A percentile compares a stretch with the other conserved stretches of the same genome.
Conservation (phyloP, 2,113 vertebrate genomes). For the Oncorhynchus keta region DNA sequence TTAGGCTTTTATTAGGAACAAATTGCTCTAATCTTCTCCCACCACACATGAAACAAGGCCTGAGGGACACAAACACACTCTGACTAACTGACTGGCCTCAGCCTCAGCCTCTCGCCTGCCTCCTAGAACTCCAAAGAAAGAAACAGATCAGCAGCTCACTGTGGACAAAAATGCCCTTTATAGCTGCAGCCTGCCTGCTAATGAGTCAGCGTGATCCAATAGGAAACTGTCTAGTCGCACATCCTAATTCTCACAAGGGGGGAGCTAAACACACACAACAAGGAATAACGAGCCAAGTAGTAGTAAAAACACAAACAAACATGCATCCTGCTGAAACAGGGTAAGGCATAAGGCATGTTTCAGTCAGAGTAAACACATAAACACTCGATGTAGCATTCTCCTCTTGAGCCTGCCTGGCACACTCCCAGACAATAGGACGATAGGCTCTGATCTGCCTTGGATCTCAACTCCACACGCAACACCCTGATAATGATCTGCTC, state of each 20-base stretch:
- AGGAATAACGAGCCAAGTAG: neutral
- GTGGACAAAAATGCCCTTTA: conserved; percentile 1
- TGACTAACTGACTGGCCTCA: neutral
- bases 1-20: conserved; percentile 12
- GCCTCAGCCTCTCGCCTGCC: neutral
- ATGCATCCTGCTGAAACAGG: neutral
- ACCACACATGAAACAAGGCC: neutral
- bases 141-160: neutral
- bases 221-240: neutral
- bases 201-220: conserved; percentile 9
- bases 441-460: no score
- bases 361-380: neutral
- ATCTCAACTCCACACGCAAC: neutral
- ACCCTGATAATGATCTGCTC: neutral
- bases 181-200: neutral
- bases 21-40: conserved; percentile 8
- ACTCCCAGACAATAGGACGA: neutral
- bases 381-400: neutral
- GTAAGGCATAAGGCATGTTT: no score
- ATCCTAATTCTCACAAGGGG: neutral
- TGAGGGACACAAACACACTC: conserved; percentile 20
- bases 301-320: neutral
- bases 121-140: neutral
- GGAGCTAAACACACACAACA: neutral
- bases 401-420: neutral